These are phyloP conservation scores for Semotilus atromaculatus DNA, from an alignment of 2,797 vertebrate genomes.

Conservation along the genomic window DNA sequence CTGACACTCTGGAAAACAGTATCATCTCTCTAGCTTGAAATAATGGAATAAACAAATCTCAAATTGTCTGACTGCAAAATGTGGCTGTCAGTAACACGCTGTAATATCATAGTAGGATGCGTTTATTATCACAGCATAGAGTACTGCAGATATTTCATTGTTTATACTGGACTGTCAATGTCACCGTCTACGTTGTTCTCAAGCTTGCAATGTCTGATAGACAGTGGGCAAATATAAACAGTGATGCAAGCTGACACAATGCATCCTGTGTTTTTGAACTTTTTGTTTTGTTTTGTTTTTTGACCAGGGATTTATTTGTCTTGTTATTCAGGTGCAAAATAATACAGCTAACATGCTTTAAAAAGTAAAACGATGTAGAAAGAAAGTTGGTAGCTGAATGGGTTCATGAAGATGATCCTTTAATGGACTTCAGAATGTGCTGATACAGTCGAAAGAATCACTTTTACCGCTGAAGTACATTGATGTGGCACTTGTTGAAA, in stretches of 20 bases:
- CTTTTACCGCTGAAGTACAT: background rate
- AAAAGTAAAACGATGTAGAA: background rate
- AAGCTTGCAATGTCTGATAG: constrained; percentile 11
- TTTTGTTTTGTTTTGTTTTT: background rate
- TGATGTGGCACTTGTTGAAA: constrained; percentile 45
- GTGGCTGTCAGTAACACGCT: constrained; percentile 27
- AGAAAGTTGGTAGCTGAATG: background rate
- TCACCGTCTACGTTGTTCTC: background rate
- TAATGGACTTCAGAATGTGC: constrained; percentile 60
- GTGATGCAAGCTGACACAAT: constrained; percentile 29
- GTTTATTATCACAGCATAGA: constrained; percentile 19
- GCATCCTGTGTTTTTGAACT: background rate
- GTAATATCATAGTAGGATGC: constrained; percentile 17
- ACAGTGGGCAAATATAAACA: constrained; percentile 20
- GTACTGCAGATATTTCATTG: constrained; percentile 10
- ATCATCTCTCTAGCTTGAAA: constrained; percentile 24
- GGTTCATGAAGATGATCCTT: constrained; percentile 1
- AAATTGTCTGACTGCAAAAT: constrained; percentile 31
- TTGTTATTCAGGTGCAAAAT: background rate
- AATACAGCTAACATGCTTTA: background rate
- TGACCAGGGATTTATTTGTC: background rate
- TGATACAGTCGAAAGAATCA: constrained; percentile 49
- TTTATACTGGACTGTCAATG: constrained; percentile 30
- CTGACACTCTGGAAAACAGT: constrained; percentile 19
- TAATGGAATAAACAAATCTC: constrained; percentile 44